Percentiles rank a stretch among this genome's conserved stretches.
phyloP scores from a whole-genome alignment of 2,113 vertebrate genomes.

The Pygoscelis antarcticus region DNA sequence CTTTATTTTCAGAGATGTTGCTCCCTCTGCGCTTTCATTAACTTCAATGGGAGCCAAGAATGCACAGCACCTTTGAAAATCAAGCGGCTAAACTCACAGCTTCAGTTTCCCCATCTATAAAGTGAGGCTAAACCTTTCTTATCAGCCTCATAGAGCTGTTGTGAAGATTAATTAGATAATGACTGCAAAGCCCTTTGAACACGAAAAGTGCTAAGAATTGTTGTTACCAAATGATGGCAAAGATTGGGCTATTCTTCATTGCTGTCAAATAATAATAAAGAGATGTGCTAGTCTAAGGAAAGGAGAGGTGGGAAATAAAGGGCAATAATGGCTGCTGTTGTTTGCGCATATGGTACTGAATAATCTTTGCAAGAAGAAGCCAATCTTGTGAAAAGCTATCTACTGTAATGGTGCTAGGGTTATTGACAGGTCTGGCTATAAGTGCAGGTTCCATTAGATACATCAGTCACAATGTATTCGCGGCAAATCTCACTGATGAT shows the following conservation, averaged over 20 bases:
- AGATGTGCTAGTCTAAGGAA: conserved; percentile 57
- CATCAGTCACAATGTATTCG: conserved; percentile 72
- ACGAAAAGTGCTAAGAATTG: conserved; percentile 58
- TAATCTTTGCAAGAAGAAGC: conserved; percentile 75
- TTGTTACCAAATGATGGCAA: conserved; percentile 64
- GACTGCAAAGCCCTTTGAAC: conserved; percentile 53
- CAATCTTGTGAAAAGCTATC: conserved; percentile 75
- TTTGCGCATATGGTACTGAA: conserved; percentile 71
- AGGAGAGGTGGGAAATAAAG: conserved; percentile 69
- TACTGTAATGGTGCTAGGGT: conserved; percentile 73
- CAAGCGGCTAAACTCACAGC: conserved; percentile 42
- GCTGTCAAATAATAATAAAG: conserved; percentile 67
- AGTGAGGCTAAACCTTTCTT: conserved; percentile 59
- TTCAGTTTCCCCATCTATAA: conserved; percentile 47
- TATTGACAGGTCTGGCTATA: conserved; percentile 76
- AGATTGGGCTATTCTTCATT: conserved; percentile 67
- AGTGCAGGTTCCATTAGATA: conserved; percentile 77
- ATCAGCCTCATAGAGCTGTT: conserved; percentile 39
- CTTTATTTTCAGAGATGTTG: conserved; percentile 14
- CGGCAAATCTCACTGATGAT: conserved; percentile 72
- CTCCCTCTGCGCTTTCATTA: conserved; percentile 5
- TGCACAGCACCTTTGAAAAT: conserved; percentile 56
- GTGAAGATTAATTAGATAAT: conserved; percentile 72
- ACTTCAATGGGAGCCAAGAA: conserved; percentile 49
- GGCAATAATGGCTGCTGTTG: conserved; percentile 73